Percentiles rank a stretch among this genome's conserved stretches.
phyloP scores from a whole-genome alignment of 2,113 vertebrate species.

The Xenus cinereus region DNA sequence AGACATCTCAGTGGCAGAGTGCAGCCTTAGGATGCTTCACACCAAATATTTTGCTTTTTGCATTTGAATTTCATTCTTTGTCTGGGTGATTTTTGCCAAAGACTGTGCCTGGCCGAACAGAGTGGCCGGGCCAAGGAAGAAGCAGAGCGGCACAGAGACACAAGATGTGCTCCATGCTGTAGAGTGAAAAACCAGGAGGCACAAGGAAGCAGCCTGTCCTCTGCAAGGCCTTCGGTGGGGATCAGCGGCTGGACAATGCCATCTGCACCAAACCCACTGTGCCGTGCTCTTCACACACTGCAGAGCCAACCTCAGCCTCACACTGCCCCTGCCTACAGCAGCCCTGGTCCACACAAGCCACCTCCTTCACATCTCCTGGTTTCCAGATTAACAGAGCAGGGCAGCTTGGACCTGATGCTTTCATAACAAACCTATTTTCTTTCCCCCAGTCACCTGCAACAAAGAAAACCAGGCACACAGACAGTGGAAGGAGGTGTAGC shows the following conservation, averaged over 20 bases:
- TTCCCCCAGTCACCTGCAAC: constrained; percentile 37
- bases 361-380: neutral
- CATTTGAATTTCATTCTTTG: neutral
- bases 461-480: constrained; percentile 22
- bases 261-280: neutral
- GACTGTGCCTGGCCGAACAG: neutral
- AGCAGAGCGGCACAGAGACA: neutral
- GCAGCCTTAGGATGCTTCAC: neutral
- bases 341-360: neutral
- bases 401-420: constrained; percentile 24
- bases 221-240: neutral
- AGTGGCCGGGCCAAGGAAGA: neutral
- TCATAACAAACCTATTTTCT: constrained; percentile 55
- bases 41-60: neutral
- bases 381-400: neutral
- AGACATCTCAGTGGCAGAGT: neutral
- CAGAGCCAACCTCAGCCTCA: neutral
- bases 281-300: neutral
- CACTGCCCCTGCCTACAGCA: neutral
- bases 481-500: neutral
- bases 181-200: neutral
- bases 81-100: neutral
- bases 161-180: neutral
- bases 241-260: neutral
- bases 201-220: neutral